A percentile compares a stretch with the other conserved stretches of the same genome.
phyloP scores from a whole-genome alignment of 1,140 invertebrate species.

The Whitmania pigra region DNA sequence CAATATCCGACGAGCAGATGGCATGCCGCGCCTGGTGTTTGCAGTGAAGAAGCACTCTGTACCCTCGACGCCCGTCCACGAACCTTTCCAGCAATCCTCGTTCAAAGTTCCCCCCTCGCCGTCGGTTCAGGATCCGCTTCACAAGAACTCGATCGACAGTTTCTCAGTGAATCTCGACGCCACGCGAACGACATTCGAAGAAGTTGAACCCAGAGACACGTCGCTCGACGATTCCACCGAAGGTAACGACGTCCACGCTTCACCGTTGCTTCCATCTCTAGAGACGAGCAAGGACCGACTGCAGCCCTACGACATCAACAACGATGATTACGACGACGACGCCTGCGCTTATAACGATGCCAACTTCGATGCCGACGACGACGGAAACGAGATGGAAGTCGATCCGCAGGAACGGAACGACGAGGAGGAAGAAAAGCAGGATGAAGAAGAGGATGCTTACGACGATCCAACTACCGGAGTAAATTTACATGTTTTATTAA shows the following conservation, averaged over 20 bases:
- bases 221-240: neutral
- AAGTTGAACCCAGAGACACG: neutral
- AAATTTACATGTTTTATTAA: neutral
- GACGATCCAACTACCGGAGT: neutral
- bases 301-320: too few species aligned
- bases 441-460: neutral
- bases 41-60: conserved; percentile 2
- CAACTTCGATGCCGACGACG: neutral
- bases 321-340: conserved; percentile 7
- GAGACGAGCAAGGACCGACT: neutral
- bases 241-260: neutral
- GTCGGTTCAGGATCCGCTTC: neutral
- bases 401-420: neutral
- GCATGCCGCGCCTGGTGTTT: conserved; percentile 5
- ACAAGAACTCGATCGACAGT: neutral
- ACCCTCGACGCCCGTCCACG: neutral
- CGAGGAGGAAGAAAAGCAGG: neutral
- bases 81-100: neutral
- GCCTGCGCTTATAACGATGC: neutral
- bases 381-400: neutral
- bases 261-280: neutral
- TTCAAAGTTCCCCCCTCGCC: neutral
- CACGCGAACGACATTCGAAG: neutral
- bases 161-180: neutral
- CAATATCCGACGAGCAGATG: neutral